A percentile compares a stretch with the other conserved stretches of the same genome.
Evolutionary conservation across 1,140 invertebrate genomes (phyloP).

Genomic region (Orchesella cincta): DNA sequence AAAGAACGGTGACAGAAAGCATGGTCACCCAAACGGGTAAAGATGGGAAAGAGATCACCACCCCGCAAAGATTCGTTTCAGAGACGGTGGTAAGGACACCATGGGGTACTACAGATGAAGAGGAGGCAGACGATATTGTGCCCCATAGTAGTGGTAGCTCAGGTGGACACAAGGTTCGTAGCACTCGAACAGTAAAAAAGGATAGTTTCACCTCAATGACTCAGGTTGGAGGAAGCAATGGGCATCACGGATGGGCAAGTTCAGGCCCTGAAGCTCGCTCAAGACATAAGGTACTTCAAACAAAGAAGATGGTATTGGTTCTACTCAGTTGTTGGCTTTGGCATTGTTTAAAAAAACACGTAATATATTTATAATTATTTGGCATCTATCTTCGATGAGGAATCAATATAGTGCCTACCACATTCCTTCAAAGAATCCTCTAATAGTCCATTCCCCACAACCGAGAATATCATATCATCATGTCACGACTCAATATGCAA

Average conservation of each 20-base stretch:
- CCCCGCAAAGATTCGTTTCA: slow-evolving; percentile 39
- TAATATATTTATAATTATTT: too few relatives aligned
- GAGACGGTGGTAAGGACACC: slow-evolving; percentile 51
- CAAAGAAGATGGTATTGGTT: too few relatives aligned
- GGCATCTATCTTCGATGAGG: too few relatives aligned
- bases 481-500: too few relatives aligned
- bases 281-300: not conserved
- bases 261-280: not conserved
- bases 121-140: slow-evolving; percentile 50
- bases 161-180: slow-evolving; percentile 1
- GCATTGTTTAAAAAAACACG: not conserved
- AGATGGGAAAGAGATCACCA: slow-evolving; percentile 47
- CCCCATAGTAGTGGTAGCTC: not conserved
- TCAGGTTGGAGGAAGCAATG: not conserved
- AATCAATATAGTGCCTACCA: too few relatives aligned
- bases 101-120: slow-evolving; percentile 49
- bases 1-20: slow-evolving; percentile 72
- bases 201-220: not conserved
- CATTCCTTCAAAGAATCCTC: too few relatives aligned
- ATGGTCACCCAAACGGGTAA: slow-evolving; percentile 58
- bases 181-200: too few relatives aligned
- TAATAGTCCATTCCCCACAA: too few relatives aligned
- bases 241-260: not conserved
- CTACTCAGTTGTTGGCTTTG: too few relatives aligned
- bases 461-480: too few relatives aligned